Evolutionary conservation across 2,797 vertebrate genomes (phyloP).

Genomic region (Platyrinchus mystaceus): DNA sequence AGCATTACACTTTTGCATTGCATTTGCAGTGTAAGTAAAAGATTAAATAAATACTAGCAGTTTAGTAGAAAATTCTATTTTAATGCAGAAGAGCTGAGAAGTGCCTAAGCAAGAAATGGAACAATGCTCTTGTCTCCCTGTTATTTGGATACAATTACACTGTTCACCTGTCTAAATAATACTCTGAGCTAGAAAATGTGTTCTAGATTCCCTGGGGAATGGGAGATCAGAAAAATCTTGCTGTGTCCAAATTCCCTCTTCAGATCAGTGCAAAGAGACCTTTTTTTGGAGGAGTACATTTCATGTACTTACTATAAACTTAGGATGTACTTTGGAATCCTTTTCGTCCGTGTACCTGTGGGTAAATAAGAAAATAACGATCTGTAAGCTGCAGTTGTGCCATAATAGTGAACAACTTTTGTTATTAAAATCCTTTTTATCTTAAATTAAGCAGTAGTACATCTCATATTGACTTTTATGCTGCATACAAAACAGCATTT

Average conservation of each 20-base stretch:
- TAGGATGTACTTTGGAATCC: background rate
- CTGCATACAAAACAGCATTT: background rate
- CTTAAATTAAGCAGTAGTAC: background rate
- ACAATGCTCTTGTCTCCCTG: background rate
- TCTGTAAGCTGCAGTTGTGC: background rate
- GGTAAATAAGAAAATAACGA: background rate
- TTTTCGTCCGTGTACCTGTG: fast-evolving
- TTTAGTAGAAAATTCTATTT: background rate
- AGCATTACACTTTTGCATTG: background rate
- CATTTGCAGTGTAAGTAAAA: background rate
- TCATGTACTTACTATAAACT: background rate
- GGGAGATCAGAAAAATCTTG: background rate
- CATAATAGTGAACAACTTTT: background rate
- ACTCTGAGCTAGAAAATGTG: background rate
- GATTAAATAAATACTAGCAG: background rate
- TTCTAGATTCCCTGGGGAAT: background rate
- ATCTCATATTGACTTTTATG: background rate
- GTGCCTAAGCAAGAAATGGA: background rate
- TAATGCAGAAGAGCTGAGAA: background rate
- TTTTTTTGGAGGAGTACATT: background rate
- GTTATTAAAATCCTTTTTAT: background rate
- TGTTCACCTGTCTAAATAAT: background rate
- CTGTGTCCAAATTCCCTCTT: background rate
- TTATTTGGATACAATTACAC: background rate
- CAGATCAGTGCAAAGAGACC: background rate